A percentile compares a stretch with the other conserved stretches of the same genome.
phyloP scores from a whole-genome alignment of 1,140 invertebrate genomes.

The Druon quercuslanigerum region DNA sequence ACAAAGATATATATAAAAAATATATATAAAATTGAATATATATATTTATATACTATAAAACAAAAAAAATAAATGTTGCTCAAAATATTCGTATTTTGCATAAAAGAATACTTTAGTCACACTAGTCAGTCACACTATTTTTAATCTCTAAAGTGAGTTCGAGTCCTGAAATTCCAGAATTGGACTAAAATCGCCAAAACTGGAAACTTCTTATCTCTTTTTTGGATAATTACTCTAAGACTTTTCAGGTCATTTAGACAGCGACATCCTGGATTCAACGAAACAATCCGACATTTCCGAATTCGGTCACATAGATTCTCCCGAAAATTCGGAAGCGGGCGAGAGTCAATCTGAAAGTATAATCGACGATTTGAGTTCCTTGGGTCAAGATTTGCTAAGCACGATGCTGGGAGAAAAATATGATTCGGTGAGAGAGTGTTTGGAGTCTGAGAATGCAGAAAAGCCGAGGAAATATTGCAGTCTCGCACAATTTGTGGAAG shows the following conservation, averaged over 20 bases:
- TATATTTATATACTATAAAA: no score
- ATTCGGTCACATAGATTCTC: conserved; percentile 87
- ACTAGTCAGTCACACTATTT: no score
- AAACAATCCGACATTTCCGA: conserved; percentile 67
- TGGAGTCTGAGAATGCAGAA: conserved; percentile 63
- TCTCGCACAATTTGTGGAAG: conserved; percentile 86
- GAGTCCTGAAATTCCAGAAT: no score
- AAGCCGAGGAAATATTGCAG: conserved; percentile 82
- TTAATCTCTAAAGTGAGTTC: no score
- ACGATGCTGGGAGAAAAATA: conserved; percentile 77
- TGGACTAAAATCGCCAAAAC: not conserved
- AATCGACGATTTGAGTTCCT: conserved; percentile 85
- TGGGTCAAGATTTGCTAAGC: conserved; percentile 80
- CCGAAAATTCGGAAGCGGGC: conserved; percentile 84
- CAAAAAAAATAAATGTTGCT: no score
- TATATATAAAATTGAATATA: no score
- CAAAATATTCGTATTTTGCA: no score
- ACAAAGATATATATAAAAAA: no score
- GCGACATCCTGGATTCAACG: conserved; percentile 69
- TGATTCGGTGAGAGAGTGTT: conserved; percentile 70
- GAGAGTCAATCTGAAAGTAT: conserved; percentile 84
- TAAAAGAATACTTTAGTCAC: no score
- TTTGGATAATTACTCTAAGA: conserved; percentile 60
- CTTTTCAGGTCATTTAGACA: conserved; percentile 68
- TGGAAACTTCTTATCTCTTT: conserved; percentile 32